Base-by-base conservation (phyloP, 2,113 vertebrate genomes). In the Ia io region DNA sequence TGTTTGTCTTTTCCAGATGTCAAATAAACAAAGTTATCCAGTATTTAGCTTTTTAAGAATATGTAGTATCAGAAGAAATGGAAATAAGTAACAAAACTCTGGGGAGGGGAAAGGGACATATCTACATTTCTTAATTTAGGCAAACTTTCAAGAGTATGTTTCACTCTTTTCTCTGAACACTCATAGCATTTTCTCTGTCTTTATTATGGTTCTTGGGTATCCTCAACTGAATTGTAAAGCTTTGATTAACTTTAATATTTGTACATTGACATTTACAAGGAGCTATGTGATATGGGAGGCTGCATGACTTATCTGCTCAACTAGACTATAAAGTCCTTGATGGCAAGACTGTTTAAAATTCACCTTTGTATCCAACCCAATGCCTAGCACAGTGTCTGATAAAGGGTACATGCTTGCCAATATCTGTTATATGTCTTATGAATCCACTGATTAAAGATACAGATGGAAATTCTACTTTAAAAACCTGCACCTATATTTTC, bases 371-470 rank as follows among this genome's bases (percentile, higher is more conserved):
- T 77, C 30, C 44, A 40, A 30, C 13, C 3, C 2, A 6, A 18
- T 16, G 1, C 16, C 5, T 14, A 56, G n/a, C 59, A 47, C 6
- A 47, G 22, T 1, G 11, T 7, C 47, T 16, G 1, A 40, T 5
- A 11, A 73, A 85, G 14, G 23, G 9, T 25, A n/a, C 16, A 20
- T 35, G 14, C 22, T 69, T 47, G 9, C 20, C 7, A 30, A 5
- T 56, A 17, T 23, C 44, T 47, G 18, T 9, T 56, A 35, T 28
- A 0, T 80, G 30, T 74, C 44, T 80, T 80, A 2, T 35, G 28
- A 67, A 61, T 42, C 28, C 30, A 49, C 2, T 61, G 16, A 74
- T 14, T 73, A 83, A 51, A 93, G n/a, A 61, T 4, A 13, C 30
- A 95, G 7, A n/a, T 3, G 49, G 9, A 35, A 51, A 53, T 28